phyloP scores from a whole-genome alignment of 35 echinoderm and acorn worm genomes.

The Amphiura filiformis region DNA sequence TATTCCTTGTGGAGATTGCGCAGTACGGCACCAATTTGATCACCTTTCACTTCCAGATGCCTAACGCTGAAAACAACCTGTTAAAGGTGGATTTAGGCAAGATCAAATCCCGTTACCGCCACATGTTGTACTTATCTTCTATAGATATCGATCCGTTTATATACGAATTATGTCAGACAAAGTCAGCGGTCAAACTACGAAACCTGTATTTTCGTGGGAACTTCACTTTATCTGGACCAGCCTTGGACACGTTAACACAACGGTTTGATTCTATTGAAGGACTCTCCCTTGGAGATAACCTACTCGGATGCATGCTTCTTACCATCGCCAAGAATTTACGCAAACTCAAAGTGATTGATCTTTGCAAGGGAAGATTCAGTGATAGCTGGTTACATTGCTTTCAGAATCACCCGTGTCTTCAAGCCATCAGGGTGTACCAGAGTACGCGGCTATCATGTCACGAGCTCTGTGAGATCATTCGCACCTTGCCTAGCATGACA shows the following conservation, averaged over 20 bases:
- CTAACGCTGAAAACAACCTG: background rate
- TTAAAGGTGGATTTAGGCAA: background rate
- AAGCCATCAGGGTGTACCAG: background rate
- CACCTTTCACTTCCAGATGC: background rate
- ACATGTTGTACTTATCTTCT: background rate
- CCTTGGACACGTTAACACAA: background rate
- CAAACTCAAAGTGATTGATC: background rate
- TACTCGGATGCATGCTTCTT: background rate
- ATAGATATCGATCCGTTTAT: background rate
- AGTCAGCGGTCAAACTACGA: background rate
- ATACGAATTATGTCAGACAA: background rate
- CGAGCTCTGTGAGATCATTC: background rate
- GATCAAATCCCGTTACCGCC: background rate
- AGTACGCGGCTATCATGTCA: background rate
- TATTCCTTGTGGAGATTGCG: background rate
- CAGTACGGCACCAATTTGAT: background rate
- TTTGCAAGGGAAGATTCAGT: background rate
- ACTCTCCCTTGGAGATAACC: background rate
- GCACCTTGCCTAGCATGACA: background rate
- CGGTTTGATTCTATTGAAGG: background rate
- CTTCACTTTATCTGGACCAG: background rate
- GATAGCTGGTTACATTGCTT: background rate
- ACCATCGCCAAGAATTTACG: background rate
- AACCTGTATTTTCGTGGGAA: background rate
- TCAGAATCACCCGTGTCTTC: background rate